Evolutionary conservation across 2,888 invertebrate species (phyloP).

Genomic region (Electrophaes corylata): DNA sequence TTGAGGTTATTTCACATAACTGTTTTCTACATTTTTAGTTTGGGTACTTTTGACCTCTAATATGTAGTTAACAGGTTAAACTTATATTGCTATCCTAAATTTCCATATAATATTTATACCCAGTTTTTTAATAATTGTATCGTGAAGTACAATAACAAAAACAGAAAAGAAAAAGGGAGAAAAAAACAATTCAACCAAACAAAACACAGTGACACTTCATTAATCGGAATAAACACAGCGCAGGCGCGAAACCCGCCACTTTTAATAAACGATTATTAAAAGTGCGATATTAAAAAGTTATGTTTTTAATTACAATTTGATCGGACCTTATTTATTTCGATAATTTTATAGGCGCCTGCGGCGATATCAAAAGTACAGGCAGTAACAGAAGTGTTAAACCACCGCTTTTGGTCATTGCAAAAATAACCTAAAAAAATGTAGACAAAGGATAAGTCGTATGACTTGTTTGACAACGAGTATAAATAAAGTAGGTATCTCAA

Average conservation of each 20-base stretch:
- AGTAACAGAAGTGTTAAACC: conserved; percentile 15
- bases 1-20: no score
- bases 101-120: no score
- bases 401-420: neutral
- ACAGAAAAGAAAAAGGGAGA: neutral
- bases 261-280: conserved; percentile 82
- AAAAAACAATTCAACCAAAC: conserved; percentile 14
- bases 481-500: no score
- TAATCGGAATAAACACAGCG: conserved; percentile 42
- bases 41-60: no score
- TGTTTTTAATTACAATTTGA: conserved; percentile 81
- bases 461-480: neutral
- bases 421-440: neutral
- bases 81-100: no score
- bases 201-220: conserved; percentile 29
- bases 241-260: conserved; percentile 77
- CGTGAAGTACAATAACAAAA: neutral
- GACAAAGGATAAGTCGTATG: no score
- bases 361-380: conserved; percentile 51
- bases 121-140: no score
- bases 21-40: no score
- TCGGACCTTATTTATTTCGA: conserved; percentile 80
- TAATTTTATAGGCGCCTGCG: conserved; percentile 82
- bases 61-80: no score
- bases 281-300: no score